Base-by-base conservation (phyloP, 2,888 invertebrate species). In the Unio pictorum region DNA sequence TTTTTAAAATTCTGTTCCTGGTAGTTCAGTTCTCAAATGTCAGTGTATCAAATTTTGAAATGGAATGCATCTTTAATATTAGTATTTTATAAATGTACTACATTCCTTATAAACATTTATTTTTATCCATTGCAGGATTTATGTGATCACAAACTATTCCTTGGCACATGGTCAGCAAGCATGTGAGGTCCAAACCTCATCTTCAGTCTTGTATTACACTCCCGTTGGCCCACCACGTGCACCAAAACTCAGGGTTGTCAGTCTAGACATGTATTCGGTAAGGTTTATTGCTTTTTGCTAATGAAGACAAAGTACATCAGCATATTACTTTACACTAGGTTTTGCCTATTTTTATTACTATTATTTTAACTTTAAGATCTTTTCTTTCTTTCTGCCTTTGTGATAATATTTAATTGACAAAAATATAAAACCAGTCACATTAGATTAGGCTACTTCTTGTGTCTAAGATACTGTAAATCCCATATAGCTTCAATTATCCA, bases 111-210 rank as follows among this genome's bases (percentile, higher is more conserved):
- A 1, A 45, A 45, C 45, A 45, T 45, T 45, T 11, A 11, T 45
- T 45, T 45, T 45, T 11, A 11, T 45, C 11, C 11, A 45, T 67
- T 75, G 15, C 80, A 88, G 89, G 61, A 80, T 89, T 20, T 87
- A 86, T 75, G 89, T 89, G 66, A 86, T 89, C 57, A 87, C 89
- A 45, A 89, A 87, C 80, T 90, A 88, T 74, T 82, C 82, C n/a
- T 76, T 86, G 76, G 67, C 82, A 8, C 82, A 86, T 66, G 84
- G 85, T 34, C 80, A 83, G 57, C 84, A 87, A 69, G 83, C 88
- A 6, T 83, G 83, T 68, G 89, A 89, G 75, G 81, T 88, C 7
- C 89, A 89, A 80, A 84, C 87, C 28, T 84, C 85, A 28, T 90
- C 89, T 4, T 80, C 82, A 64, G 83, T 85, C 54, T 81, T 89